A percentile compares a stretch with the other conserved stretches of the same genome.
phyloP scores from a whole-genome alignment of 2,797 vertebrate genomes.

The Amblyopsis hoosieri region DNA sequence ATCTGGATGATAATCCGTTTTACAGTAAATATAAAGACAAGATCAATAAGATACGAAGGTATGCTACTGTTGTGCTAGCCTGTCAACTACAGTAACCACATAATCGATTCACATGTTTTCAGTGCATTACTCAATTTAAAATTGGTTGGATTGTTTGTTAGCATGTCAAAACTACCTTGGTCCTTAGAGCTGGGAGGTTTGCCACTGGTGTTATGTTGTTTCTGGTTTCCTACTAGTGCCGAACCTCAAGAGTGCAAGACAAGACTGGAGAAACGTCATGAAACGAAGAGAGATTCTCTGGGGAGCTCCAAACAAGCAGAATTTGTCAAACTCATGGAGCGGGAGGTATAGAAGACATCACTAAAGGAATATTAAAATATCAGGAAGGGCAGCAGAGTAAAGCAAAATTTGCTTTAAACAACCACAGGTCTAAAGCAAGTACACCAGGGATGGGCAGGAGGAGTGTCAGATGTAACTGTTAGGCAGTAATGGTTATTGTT shows the following conservation, averaged over 20 bases:
- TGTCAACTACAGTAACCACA: not conserved
- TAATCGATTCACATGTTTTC: too few relatives aligned
- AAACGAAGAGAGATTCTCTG: conserved; percentile 80
- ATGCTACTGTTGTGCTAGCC: conserved; percentile 27
- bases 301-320: conserved; percentile 88
- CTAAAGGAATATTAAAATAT: not conserved
- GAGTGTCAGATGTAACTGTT: too few relatives aligned
- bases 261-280: conserved; percentile 79
- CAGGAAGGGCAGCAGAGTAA: too few relatives aligned
- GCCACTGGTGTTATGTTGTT: not conserved
- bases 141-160: too few relatives aligned
- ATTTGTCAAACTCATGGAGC: conserved; percentile 84
- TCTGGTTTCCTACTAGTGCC: conserved; percentile 73
- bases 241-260: conserved; percentile 86
- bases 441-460: too few relatives aligned
- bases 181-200: not conserved
- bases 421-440: too few relatives aligned
- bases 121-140: too few relatives aligned
- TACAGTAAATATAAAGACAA: conserved; percentile 89
- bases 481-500: not conserved
- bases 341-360: conserved; percentile 74
- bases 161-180: not conserved
- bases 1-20: conserved; percentile 86
- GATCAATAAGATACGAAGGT: conserved; percentile 91
- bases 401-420: too few relatives aligned